Conservation (phyloP, 2,888 invertebrate species). For the Ecdyonurus torrentis region DNA sequence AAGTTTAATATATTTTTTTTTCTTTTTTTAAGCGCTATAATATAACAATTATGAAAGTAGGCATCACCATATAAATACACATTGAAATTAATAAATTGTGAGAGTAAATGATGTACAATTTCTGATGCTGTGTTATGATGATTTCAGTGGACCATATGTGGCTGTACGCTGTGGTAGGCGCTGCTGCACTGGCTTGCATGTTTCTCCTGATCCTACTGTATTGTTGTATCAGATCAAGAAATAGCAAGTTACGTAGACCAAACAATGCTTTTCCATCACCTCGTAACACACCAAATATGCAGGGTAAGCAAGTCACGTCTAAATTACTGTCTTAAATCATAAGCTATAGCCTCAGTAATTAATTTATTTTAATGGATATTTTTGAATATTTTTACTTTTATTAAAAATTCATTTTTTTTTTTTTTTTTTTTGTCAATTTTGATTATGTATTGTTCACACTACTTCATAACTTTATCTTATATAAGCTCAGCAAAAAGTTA, state of each 20-base stretch:
- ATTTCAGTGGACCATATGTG: slow-evolving; percentile 57
- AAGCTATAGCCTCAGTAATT: background rate
- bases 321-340: too few relatives aligned
- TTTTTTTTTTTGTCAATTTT: too few relatives aligned
- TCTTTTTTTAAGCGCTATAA: background rate
- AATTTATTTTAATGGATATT: too few relatives aligned
- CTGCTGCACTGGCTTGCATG: slow-evolving; percentile 34
- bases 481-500: too few relatives aligned
- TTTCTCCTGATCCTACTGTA: slow-evolving; percentile 37
- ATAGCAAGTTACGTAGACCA: slow-evolving; percentile 12
- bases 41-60: background rate
- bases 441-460: too few relatives aligned
- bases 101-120: too few relatives aligned
- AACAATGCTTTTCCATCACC: background rate
- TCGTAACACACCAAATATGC: background rate
- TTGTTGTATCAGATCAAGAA: slow-evolving; percentile 41
- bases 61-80: background rate
- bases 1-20: background rate
- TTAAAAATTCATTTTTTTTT: too few relatives aligned
- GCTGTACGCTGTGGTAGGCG: slow-evolving; percentile 57
- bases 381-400: too few relatives aligned
- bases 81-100: too few relatives aligned
- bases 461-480: too few relatives aligned
- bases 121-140: too few relatives aligned
- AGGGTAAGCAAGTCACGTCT: background rate